Conservation (phyloP, 2,113 vertebrate species). For the Grammomys surdaster region DNA sequence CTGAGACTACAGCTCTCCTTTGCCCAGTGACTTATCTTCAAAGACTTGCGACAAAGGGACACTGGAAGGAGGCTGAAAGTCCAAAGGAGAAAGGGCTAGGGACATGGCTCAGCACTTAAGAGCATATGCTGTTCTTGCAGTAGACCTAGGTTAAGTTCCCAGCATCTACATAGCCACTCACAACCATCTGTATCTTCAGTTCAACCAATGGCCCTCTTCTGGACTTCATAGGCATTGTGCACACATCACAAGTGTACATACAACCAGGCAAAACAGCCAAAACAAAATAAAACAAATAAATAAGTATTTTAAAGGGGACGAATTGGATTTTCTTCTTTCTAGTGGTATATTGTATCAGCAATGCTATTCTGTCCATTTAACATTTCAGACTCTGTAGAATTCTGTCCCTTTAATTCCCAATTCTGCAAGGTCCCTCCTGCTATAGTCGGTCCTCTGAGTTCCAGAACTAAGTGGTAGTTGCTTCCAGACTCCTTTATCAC, state of each 20-base stretch:
- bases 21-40: not conserved
- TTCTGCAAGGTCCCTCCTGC: not conserved
- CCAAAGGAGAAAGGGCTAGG: not conserved
- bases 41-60: not conserved
- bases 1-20: not conserved
- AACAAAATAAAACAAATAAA: not conserved
- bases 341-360: too few relatives aligned
- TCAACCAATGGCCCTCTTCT: not conserved
- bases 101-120: not conserved
- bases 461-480: not conserved
- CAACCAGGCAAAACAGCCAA: not conserved
- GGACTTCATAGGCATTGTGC: not conserved
- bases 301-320: not conserved
- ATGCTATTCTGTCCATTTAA: rapidly evolving
- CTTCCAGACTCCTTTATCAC: not conserved
- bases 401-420: too few relatives aligned
- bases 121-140: not conserved
- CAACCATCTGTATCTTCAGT: not conserved
- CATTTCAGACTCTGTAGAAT: not conserved
- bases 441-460: not conserved
- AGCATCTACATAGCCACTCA: not conserved
- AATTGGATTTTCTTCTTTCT: not conserved
- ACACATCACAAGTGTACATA: not conserved
- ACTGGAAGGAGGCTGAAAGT: not conserved
- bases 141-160: not conserved